Evolutionary conservation across 2,888 invertebrate species (phyloP).

Genomic region (Synergus gifuensis): DNA sequence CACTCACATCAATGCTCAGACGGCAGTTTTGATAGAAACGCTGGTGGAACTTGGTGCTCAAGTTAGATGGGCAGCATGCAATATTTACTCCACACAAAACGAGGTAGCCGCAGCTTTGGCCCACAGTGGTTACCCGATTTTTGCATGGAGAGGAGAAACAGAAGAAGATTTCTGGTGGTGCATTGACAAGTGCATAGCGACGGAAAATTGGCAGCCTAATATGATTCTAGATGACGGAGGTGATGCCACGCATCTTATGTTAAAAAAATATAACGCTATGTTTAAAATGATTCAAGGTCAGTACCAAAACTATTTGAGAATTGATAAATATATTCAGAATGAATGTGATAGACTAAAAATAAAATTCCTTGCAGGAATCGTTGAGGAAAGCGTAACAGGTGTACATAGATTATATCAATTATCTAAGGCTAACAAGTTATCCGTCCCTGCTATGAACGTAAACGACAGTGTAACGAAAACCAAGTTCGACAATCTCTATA

Average conservation of each 20-base stretch:
- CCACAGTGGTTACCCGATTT: constrained; percentile 92
- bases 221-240: constrained; percentile 99
- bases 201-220: constrained; percentile 97
- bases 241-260: constrained; percentile 97
- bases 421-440: constrained; percentile 94
- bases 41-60: constrained; percentile 92
- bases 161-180: constrained; percentile 99
- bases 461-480: constrained; percentile 99
- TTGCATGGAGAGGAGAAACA: constrained; percentile 98
- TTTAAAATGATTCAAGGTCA: constrained; percentile 94
- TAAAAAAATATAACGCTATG: constrained; percentile 95
- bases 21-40: constrained; percentile 96
- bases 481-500: constrained; percentile 98
- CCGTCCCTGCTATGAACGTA: constrained; percentile 98
- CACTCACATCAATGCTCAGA: constrained; percentile 99
- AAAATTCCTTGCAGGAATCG: constrained; percentile 85
- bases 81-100: constrained; percentile 99
- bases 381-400: constrained; percentile 98
- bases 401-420: constrained; percentile 97
- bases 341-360: not conserved
- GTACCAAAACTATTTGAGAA: constrained; percentile 8
- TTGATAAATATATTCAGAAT: not conserved
- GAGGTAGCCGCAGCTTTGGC: constrained; percentile 98
- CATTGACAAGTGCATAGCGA: constrained; percentile 96
- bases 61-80: constrained; percentile 98